Base-by-base conservation (phyloP, 2,888 invertebrate genomes). In the Drosophila recens region DNA sequence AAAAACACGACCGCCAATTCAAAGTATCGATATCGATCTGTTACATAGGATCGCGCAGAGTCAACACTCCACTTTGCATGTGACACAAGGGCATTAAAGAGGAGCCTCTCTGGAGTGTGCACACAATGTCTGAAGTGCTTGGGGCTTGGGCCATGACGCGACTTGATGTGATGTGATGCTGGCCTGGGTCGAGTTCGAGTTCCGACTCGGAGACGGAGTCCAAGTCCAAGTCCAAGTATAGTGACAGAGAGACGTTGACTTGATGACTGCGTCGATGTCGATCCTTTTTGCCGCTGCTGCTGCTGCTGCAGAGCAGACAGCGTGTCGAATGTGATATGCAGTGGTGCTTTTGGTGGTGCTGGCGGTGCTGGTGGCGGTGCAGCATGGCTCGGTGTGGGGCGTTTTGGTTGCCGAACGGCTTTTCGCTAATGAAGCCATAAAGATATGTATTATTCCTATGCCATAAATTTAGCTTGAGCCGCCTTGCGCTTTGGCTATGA, bases 351-450 rank as follows among this genome's bases (percentile, higher is more conserved):
- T 11, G 30, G 56, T 17, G 48, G 38, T 53, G 65, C 43, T 36
- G 53, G 23, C 40, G 49, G 30, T 30, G 62, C 27, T 58, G 40
- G 4, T 63, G 36, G 10, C 58, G 42, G 10, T 58, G 36, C 15
- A 30, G 38, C 36, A 15, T 40, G 40, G 30, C 71, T 62, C 40
- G 43, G 72, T 58, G 64, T 58, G 75, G 65, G 72, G 45, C 76
- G 73, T 66, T 76, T 72, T 67, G 73, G 68, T 72, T 64, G 66
- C 78, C 68, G 85, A 79, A 67, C 75, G 68, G 85, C 79, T 73
- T 81, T 84, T 82, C 83, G 90, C 89, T 91, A 91, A 91, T 91
- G 91, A 91, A 91, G 91, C 92, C 87, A 92, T 91, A 91, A 90
- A 91, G 86, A 87, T 89, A 89, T 90, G 82, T 91, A 88, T 88